A percentile compares a stretch with the other conserved stretches of the same genome.
phyloP scores from a whole-genome alignment of 2,113 vertebrate genomes.

The Penelope pileata region DNA sequence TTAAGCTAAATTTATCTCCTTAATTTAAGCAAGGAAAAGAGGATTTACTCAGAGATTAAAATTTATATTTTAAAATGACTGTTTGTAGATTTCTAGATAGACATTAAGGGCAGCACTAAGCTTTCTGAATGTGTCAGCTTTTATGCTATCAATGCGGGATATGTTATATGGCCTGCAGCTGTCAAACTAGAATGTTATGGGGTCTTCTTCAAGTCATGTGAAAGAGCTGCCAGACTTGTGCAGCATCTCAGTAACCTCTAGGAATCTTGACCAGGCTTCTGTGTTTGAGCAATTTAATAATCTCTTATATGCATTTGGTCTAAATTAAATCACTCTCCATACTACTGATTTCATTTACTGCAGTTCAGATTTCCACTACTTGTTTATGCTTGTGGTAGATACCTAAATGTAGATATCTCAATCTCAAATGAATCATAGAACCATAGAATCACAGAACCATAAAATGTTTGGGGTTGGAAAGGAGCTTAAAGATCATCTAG shows the following conservation, averaged over 20 bases:
- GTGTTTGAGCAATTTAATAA: neutral
- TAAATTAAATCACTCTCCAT: neutral
- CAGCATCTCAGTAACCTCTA: neutral
- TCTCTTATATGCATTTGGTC: neutral
- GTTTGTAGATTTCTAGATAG: neutral
- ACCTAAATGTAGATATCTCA: neutral
- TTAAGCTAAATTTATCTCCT: neutral
- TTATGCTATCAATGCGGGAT: neutral
- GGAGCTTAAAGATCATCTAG: neutral
- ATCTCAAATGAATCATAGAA: neutral
- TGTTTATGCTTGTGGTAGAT: neutral
- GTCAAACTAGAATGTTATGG: neutral
- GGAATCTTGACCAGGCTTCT: neutral
- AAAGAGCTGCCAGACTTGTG: neutral
- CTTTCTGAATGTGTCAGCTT: neutral
- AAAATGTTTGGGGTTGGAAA: too few species aligned
- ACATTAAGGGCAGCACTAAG: neutral
- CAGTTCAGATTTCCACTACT: neutral
- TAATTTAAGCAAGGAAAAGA: neutral
- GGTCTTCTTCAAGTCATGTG: neutral
- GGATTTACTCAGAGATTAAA: slow-evolving; percentile 22
- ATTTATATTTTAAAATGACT: neutral
- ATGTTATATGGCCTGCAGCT: neutral
- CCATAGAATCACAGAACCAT: too few species aligned
- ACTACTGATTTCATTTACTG: neutral